Base-by-base conservation (phyloP, 35 echinoderm and acorn worm species). In the Strongylocentrotus purpuratus region DNA sequence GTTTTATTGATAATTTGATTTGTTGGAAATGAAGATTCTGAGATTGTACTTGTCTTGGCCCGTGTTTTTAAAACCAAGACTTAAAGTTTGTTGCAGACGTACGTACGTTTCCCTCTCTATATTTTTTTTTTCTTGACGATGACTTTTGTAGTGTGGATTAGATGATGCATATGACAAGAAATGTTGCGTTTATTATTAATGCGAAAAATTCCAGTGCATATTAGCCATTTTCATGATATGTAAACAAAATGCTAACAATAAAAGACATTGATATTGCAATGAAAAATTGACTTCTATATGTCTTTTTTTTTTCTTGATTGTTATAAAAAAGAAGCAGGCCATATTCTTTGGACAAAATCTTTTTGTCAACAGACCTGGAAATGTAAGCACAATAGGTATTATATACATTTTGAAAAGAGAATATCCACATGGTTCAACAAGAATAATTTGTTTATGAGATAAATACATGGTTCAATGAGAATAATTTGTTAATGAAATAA, bases 191-290 rank as follows among this genome's bases (percentile, higher is more conserved):
- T 93, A 93, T 93, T 58, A 93, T 32, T 93, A 58, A 89, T 89
- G 87, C 87, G 87, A 46, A 93, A 92, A 93, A 93, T 93, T 93
- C 91, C 91, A 93, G 91, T 93, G 91, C 91, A 50, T 93, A 93
- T 93, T 93, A 93, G 91, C 91, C 91, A 93, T 93, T 93, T 93
- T 93, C 91, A 93, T 93, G 47, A 93, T 91, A 91, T 93, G 91
- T 93, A 93, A 50, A 93, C 91, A 93, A 58, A 93, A 48, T 47
- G 45, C 48, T 46, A 93, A 47, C 45, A 93, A 50, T 48, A 93
- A 93, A 92, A 93, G 41, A 93, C 48, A 93, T 50, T 93, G 91
- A 93, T 93, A 58, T 93, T 58, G 91, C 91, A 93, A 93, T 93
- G 46, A 93, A 31, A 58, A 93, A 28, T 78, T 78, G 65, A 78